These are phyloP conservation scores for Hepsetus odoe DNA, from an alignment of 2,113 vertebrate species.

Conservation along the genomic window DNA sequence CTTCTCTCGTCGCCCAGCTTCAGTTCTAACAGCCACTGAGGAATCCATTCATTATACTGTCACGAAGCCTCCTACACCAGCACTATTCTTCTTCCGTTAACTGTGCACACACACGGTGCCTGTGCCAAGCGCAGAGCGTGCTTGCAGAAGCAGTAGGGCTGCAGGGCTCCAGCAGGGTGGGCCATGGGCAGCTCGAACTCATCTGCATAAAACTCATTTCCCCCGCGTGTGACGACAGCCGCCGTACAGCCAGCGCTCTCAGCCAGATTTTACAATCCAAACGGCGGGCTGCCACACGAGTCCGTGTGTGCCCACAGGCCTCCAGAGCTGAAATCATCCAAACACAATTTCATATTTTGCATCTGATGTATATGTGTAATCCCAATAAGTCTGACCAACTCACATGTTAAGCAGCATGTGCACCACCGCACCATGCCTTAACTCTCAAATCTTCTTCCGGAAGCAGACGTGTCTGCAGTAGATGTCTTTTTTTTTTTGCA, in stretches of 20 bases:
- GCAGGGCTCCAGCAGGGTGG: background rate
- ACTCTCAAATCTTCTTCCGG: too few species aligned
- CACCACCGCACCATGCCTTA: too few species aligned
- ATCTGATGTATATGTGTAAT: background rate
- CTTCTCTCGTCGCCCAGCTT: constrained; percentile 15
- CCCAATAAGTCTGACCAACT: background rate
- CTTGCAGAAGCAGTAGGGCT: constrained; percentile 14
- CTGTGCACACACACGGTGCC: background rate
- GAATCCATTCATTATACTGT: constrained; percentile 52
- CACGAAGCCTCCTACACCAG: constrained; percentile 22
- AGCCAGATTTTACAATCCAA: constrained; percentile 26
- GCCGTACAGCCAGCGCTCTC: constrained; percentile 9
- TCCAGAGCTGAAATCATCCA: background rate
- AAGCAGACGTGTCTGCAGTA: too few species aligned
- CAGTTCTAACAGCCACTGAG: constrained; percentile 1
- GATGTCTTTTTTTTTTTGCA: too few species aligned
- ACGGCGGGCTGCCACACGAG: constrained; percentile 1
- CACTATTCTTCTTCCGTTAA: background rate
- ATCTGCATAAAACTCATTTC: constrained; percentile 44
- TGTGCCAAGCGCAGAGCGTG: constrained; percentile 1
- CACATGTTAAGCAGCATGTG: background rate
- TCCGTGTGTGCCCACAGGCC: constrained; percentile 12
- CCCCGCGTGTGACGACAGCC: background rate
- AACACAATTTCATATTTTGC: constrained; percentile 6
- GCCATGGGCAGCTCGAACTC: constrained; percentile 7